Conservation (phyloP, 2,888 invertebrate species). For the Ephialtes manifestator region DNA sequence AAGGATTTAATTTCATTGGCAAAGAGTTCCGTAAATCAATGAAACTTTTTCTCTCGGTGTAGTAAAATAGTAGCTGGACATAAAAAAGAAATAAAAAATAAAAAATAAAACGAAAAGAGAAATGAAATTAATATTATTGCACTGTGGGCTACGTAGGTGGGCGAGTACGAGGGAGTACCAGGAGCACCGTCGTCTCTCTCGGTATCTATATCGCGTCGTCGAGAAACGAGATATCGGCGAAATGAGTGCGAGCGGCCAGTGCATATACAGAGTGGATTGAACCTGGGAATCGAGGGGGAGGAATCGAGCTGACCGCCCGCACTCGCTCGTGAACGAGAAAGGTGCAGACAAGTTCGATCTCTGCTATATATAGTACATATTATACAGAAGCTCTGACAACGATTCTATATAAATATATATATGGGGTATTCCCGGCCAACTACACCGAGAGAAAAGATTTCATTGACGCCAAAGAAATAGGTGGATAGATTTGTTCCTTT, state of each 20-base stretch:
- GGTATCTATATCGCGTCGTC: slow-evolving; percentile 71
- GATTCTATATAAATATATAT: slow-evolving; percentile 4
- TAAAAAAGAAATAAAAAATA: too few species aligned
- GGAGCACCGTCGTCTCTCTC: slow-evolving; percentile 63
- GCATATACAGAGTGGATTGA: slow-evolving; percentile 52
- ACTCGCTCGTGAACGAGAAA: slow-evolving; percentile 47
- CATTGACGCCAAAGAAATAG: too few species aligned
- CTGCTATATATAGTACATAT: slow-evolving; percentile 26
- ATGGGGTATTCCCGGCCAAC: not conserved
- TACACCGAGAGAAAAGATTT: too few species aligned
- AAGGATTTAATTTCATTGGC: too few species aligned
- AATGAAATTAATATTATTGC: slow-evolving; percentile 46
- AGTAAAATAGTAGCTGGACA: too few species aligned
- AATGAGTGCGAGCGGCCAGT: slow-evolving; percentile 51
- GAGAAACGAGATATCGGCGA: slow-evolving; percentile 69
- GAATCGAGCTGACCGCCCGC: slow-evolving; percentile 58
- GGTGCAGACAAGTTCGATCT: slow-evolving; percentile 61
- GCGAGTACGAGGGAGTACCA: slow-evolving; percentile 53
- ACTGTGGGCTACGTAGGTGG: slow-evolving; percentile 56
- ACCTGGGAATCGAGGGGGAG: slow-evolving; percentile 56
- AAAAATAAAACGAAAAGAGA: too few species aligned
- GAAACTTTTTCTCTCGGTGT: too few species aligned
- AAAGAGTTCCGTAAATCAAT: too few species aligned
- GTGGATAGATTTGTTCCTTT: too few species aligned
- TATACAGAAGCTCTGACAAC: slow-evolving; percentile 25